A percentile compares a stretch with the other conserved stretches of the same genome.
Evolutionary conservation across 2,797 vertebrate species (phyloP).

Genomic region (Threskiornis aethiopicus): DNA sequence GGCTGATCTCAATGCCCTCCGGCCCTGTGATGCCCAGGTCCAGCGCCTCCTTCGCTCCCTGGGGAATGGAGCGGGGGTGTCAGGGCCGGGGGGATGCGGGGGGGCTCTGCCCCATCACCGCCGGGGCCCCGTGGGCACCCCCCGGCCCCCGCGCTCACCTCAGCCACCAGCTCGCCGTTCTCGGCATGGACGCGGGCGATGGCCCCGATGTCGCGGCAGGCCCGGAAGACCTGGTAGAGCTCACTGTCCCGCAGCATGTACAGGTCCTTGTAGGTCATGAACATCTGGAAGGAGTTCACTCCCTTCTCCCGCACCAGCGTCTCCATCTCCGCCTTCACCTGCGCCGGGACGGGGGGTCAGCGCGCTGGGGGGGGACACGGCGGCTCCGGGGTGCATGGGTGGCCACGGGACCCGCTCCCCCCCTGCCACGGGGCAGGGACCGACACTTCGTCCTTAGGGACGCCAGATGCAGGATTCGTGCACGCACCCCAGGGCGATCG

Average conservation of each 20-base stretch:
- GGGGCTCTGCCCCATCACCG: accelerated
- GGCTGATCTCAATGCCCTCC: conserved; percentile 95
- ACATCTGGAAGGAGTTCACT: conserved; percentile 98
- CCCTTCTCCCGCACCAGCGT: conserved; percentile 91
- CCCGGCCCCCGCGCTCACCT: conserved; percentile 72
- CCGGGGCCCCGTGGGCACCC: no score
- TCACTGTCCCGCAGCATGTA: conserved; percentile 96
- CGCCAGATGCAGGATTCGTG: accelerated
- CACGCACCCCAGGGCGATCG: accelerated
- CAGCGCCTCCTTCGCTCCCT: conserved; percentile 92
- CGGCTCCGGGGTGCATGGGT: accelerated
- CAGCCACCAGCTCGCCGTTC: conserved; percentile 94
- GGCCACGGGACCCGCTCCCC: accelerated
- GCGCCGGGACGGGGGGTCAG: neutral
- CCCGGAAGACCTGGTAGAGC: conserved; percentile 90
- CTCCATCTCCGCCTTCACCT: conserved; percentile 96
- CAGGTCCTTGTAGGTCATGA: conserved; percentile 95
- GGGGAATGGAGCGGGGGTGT: neutral
- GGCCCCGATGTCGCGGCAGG: conserved; percentile 92
- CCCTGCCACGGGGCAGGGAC: neutral
- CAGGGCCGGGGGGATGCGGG: accelerated
- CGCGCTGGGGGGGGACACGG: accelerated
- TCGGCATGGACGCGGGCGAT: conserved; percentile 93
- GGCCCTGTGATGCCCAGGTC: conserved; percentile 95
- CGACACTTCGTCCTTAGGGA: accelerated